Evolutionary conservation across 2,113 vertebrate species (phyloP).

Genomic region (Axis porcinus): DNA sequence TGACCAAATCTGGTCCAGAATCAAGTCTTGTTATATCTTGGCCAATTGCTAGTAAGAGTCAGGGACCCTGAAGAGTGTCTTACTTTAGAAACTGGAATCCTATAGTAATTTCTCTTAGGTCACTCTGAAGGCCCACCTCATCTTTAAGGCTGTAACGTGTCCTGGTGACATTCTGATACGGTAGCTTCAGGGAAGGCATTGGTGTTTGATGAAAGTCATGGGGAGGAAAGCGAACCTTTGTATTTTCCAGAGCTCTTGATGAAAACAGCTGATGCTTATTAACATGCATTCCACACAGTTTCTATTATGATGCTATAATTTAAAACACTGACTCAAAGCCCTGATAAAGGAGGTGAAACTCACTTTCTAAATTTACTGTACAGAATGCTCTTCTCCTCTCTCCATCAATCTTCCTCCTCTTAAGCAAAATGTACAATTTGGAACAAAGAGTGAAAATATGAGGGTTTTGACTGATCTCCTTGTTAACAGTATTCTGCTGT

Average conservation of each 20-base stretch:
- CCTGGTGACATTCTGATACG: neutral
- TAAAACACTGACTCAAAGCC: conserved; percentile 62
- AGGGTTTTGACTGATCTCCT: neutral
- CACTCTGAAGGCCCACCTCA: neutral
- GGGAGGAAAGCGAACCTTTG: neutral
- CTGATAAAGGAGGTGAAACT: conserved; percentile 58
- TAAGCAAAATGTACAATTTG: neutral
- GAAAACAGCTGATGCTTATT: conserved; percentile 64
- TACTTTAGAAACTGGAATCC: neutral
- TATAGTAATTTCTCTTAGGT: neutral
- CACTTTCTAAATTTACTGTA: conserved; percentile 61
- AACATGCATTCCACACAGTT: conserved; percentile 65
- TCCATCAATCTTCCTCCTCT: conserved; percentile 41
- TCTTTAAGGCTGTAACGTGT: neutral
- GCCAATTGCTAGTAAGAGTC: neutral
- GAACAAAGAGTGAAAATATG: neutral
- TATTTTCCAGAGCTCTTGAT: conserved; percentile 21
- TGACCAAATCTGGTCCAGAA: neutral
- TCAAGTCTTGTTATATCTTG: neutral
- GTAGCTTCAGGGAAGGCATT: neutral
- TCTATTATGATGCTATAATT: conserved; percentile 62
- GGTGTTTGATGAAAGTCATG: neutral
- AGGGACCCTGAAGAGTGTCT: neutral
- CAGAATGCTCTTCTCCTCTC: conserved; percentile 35
- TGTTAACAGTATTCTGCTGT: neutral